A percentile compares a stretch with the other conserved stretches of the same genome.
These are phyloP conservation scores for Molorchus minor DNA, from an alignment of 2,888 invertebrate species.

Conservation along the genomic window DNA sequence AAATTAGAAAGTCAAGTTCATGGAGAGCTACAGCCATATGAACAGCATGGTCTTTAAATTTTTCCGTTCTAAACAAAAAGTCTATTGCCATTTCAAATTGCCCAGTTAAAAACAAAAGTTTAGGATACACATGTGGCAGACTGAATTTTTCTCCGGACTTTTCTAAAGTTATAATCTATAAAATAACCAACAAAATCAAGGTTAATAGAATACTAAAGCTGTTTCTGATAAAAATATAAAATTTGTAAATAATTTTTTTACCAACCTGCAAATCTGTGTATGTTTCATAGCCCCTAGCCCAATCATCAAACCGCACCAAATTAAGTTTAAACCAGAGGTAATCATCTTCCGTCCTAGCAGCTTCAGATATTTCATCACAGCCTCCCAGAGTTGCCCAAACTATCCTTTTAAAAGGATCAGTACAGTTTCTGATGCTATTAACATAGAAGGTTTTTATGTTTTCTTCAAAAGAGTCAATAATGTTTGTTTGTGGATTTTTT, in stretches of 20 bases:
- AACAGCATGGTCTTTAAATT: slow-evolving; percentile 85
- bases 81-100: slow-evolving; percentile 97
- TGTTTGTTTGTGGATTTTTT: slow-evolving; percentile 72
- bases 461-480: slow-evolving; percentile 79
- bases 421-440: slow-evolving; percentile 80
- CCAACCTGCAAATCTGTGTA: slow-evolving; percentile 75
- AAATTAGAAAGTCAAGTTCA: slow-evolving; percentile 78
- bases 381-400: slow-evolving; percentile 89
- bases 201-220: no score
- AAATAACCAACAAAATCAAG: slow-evolving; percentile 27
- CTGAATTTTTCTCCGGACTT: slow-evolving; percentile 89
- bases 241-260: slow-evolving; percentile 1
- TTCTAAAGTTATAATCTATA: slow-evolving; percentile 80
- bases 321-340: slow-evolving; percentile 94
- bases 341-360: slow-evolving; percentile 92
- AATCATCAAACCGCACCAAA: slow-evolving; percentile 72
- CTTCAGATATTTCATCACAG: slow-evolving; percentile 89
- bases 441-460: slow-evolving; percentile 75
- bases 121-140: slow-evolving; percentile 90
- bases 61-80: slow-evolving; percentile 79
- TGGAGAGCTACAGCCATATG: slow-evolving; percentile 92
- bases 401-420: slow-evolving; percentile 89
- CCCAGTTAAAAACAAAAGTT: slow-evolving; percentile 86
- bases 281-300: slow-evolving; percentile 76
- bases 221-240: no score